phyloP scores from a whole-genome alignment of 1,140 invertebrate genomes.

The Homarus americanus region DNA sequence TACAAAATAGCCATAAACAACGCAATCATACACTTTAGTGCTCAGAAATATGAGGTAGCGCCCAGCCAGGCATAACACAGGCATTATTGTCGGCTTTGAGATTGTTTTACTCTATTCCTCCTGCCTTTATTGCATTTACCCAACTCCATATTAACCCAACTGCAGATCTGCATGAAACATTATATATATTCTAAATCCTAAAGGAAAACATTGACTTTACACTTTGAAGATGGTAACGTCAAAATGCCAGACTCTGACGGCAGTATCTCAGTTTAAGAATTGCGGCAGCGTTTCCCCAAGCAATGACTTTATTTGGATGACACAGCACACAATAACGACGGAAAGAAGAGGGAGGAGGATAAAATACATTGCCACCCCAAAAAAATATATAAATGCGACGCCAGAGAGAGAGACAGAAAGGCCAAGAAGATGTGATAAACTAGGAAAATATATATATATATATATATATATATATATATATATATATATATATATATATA shows the following conservation, averaged over 20 bases:
- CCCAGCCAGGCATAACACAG: conserved; percentile 38
- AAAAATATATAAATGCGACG: neutral
- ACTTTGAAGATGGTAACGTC: neutral
- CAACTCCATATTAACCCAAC: neutral
- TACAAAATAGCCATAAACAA: conserved; percentile 61
- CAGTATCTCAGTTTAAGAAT: neutral
- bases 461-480: too few species aligned
- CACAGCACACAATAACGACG: conserved; percentile 9
- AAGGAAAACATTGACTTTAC: conserved; percentile 18
- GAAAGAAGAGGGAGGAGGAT: neutral
- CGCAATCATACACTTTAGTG: conserved; percentile 52
- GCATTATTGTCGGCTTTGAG: conserved; percentile 36
- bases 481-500: too few species aligned
- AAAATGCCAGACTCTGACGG: neutral
- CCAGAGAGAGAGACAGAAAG: too few species aligned
- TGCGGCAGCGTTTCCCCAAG: neutral
- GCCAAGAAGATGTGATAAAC: neutral
- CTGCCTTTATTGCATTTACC: conserved; percentile 30
- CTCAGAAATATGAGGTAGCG: conserved; percentile 36
- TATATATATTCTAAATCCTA: neutral
- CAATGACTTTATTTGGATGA: conserved; percentile 4
- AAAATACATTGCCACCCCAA: neutral
- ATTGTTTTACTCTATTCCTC: conserved; percentile 34
- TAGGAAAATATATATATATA: too few species aligned
- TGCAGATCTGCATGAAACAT: neutral